Percentiles rank a stretch among this genome's conserved stretches.
Conservation (phyloP, 2,888 invertebrate genomes). For the Ornithoptera alexandrae region DNA sequence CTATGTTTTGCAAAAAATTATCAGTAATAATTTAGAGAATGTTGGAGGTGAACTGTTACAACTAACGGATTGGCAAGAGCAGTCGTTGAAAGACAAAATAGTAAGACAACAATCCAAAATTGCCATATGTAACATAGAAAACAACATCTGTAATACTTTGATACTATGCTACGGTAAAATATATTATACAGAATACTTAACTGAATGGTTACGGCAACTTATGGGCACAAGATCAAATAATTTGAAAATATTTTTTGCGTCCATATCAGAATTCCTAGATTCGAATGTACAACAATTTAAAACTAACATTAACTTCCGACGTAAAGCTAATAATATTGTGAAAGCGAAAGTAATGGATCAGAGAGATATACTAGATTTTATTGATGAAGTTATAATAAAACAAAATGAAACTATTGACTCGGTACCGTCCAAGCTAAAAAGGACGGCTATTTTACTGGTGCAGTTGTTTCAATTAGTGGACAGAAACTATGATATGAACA, state of each 20-base stretch:
- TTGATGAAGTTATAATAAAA: conserved; percentile 51
- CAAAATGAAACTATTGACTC: conserved; percentile 36
- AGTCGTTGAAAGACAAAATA: conserved; percentile 46
- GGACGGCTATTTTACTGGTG: conserved; percentile 37
- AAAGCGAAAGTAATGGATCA: conserved; percentile 39
- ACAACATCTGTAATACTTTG: conserved; percentile 43
- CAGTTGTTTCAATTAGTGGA: conserved; percentile 45
- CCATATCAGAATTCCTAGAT: conserved; percentile 40
- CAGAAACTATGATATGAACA: conserved; percentile 43
- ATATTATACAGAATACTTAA: conserved; percentile 46
- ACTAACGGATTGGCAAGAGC: conserved; percentile 41
- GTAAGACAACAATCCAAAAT: conserved; percentile 50
- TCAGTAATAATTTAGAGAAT: conserved; percentile 40
- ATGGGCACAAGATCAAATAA: conserved; percentile 36
- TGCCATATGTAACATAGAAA: conserved; percentile 42
- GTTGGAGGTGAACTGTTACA: conserved; percentile 37
- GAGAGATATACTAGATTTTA: conserved; percentile 49
- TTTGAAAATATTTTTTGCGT: conserved; percentile 41
- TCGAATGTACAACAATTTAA: conserved; percentile 41
- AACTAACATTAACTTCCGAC: conserved; percentile 42
- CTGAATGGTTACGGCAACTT: conserved; percentile 47
- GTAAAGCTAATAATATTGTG: conserved; percentile 39
- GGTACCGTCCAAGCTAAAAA: conserved; percentile 39
- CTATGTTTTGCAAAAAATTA: conserved; percentile 42
- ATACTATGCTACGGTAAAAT: conserved; percentile 46